phyloP scores from a whole-genome alignment of 2,888 invertebrate species.

The Andrena flavipes region DNA sequence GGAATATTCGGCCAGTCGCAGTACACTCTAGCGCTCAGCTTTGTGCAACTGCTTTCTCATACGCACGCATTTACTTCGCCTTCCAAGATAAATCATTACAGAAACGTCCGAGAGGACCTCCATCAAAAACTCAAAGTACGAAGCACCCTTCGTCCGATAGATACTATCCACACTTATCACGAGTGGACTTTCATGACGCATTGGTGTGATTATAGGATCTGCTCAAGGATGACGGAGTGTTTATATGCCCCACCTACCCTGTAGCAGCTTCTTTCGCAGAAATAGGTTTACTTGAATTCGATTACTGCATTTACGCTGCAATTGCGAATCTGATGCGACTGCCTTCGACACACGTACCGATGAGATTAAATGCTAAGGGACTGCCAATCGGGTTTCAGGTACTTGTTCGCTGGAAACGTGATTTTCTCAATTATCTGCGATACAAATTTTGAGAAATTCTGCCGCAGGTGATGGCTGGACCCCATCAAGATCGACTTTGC shows the following conservation, averaged over 20 bases:
- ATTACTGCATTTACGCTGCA: slow-evolving; percentile 88
- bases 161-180: background rate
- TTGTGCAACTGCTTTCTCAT: slow-evolving; percentile 82
- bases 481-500: slow-evolving; percentile 92
- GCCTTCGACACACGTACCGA: slow-evolving; percentile 91
- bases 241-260: slow-evolving; percentile 86
- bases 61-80: slow-evolving; percentile 84
- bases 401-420: slow-evolving; percentile 20
- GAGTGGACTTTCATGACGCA: background rate
- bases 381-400: slow-evolving; percentile 93
- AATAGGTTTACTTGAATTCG: slow-evolving; percentile 87
- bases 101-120: slow-evolving; percentile 80
- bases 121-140: slow-evolving; percentile 59
- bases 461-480: slow-evolving; percentile 89
- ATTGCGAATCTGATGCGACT: slow-evolving; percentile 90
- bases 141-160: background rate
- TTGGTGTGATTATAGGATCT: slow-evolving; percentile 20
- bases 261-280: slow-evolving; percentile 84
- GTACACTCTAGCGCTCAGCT: slow-evolving; percentile 80
- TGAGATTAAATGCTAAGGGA: slow-evolving; percentile 88
- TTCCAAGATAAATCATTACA: slow-evolving; percentile 74
- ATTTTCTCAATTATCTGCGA: background rate
- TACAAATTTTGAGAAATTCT: background rate
- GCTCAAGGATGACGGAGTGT: slow-evolving; percentile 85
- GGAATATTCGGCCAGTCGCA: slow-evolving; percentile 82